Evolutionary conservation across 1,140 invertebrate genomes (phyloP), one percentile per base, ranked within the genome.

Genomic region (Scylla paramamosain): DNA sequence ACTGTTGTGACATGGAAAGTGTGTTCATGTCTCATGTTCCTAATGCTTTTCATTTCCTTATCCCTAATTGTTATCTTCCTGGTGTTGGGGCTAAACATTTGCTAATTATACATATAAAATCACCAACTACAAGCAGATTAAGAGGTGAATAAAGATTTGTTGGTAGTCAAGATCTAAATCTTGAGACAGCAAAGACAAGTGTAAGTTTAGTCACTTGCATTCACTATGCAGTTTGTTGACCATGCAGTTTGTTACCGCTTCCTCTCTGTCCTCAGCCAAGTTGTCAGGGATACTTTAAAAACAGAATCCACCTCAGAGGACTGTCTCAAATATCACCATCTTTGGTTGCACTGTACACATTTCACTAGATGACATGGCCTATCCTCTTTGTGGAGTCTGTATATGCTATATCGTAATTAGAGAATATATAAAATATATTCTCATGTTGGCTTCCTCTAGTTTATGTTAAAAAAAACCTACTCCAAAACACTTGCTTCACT

Each of bases 401-500:
- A 59, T 59, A 59, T 59, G 52, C 12, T n/a, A 77, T 77, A 25
- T 77, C 39, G 6, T 39, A 39, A 39, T 77, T 77, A 77, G 67
- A 77, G 67, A 77, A 77, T 77, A 77, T 8, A 3, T 77, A 1
- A 77, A 77, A n/a, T 77, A 20, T 77, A 77, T 77, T 77, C 67
- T 77, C 25, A n/a, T n/a, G 67, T 77, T n/a, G 67, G 67, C 67
- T 77, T 77, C 67, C 67, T 77, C 67, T 7, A 77, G 67, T 77
- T 77, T 77, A 77, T 77, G 67, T 77, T 77, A 77, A 77, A 77
- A n/a, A 20, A 93, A 46, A 93, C 82, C 82, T 93, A 84, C 29
- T 86, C 77, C 92, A 84, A 46, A 91, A 77, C 32, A 87, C 59
- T 92, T 88, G 91, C 91, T 95, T 95, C 94, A 95, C 94, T 95